phyloP scores from a whole-genome alignment of 1,140 invertebrate species.

The Geopemphigus sp. region DNA sequence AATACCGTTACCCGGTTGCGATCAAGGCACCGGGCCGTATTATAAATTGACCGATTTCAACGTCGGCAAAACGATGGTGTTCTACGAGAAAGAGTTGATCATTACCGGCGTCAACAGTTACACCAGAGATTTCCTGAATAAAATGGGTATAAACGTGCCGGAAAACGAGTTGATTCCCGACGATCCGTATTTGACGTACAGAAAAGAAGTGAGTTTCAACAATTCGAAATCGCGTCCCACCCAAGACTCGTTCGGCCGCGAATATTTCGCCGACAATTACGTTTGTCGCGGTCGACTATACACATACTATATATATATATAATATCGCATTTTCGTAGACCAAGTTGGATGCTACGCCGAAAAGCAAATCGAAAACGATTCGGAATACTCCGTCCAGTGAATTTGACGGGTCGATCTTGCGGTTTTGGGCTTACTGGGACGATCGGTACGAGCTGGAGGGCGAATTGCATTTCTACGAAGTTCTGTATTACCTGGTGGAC shows the following conservation, averaged over 20 bases:
- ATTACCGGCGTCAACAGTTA: constrained; percentile 1
- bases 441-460: not conserved
- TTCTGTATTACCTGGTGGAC: not conserved
- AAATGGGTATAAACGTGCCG: not conserved
- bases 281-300: too few species aligned
- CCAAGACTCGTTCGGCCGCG: too few species aligned
- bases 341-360: not conserved
- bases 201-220: constrained; percentile 7
- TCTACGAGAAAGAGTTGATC: constrained; percentile 15
- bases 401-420: not conserved
- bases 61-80: not conserved
- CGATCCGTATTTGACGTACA: constrained; percentile 27
- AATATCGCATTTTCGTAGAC: not conserved
- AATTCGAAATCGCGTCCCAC: too few species aligned
- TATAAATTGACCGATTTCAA: not conserved
- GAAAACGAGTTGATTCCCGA: not conserved
- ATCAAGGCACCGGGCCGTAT: not conserved
- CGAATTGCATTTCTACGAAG: constrained; percentile 18
- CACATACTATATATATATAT: not conserved
- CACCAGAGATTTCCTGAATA: constrained; percentile 23
- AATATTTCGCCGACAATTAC: too few species aligned
- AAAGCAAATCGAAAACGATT: not conserved
- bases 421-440: constrained; percentile 34
- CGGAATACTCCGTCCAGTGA: not conserved
- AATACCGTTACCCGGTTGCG: constrained; percentile 35